Base-by-base conservation (phyloP, 1,140 invertebrate species). In the Holotrichia oblita region DNA sequence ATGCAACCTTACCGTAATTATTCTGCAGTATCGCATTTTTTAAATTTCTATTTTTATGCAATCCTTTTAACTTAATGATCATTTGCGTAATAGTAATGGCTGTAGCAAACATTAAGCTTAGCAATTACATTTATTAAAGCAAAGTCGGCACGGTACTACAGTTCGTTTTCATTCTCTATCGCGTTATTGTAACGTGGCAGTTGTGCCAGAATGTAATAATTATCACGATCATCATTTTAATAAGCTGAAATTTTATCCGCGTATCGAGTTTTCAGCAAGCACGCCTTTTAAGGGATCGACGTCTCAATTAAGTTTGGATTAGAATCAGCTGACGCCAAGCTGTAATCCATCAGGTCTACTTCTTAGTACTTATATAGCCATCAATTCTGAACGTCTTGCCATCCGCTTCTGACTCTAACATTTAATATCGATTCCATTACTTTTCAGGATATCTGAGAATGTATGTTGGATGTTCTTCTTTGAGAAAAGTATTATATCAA, bases 261-360 rank as follows among this genome's bases (percentile, higher is more conserved):
- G 48, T 55, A 55, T 55, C 48, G 48, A 55, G n/a, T 55, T 55
- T 55, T 55, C 3, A 55, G n/a, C 14, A 55, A 55, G 48, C 14
- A n/a, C 48, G 48, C 17, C 48, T 17, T 55, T 55, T n/a, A 44
- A 55, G 48, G 14, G 48, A 55, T 55, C n/a, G 48, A 55, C 48
- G 48, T 17, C 48, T 55, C 48, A 55, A 55, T 55, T 55, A 55
- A 55, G 48, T 55, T 55, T 55, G 48, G 48, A 55, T 55, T 55
- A 55, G 48, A 55, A 14, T 55, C 48, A 55, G 48, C 48, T 55
- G 14, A 55, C 48, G 48, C 48, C 48, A n/a, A n/a, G 17, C 48
- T 55, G 48, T 55, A 55, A 55, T 55, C 48, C 48, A 55, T 55
- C n/a, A 6, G 48, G 17, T 55, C 48, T 55, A 55, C 17, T 55